Percentiles rank a stretch among this genome's conserved stretches.
phyloP scores from a whole-genome alignment of 2,113 vertebrate genomes.

The Hemibagrus wyckioides region DNA sequence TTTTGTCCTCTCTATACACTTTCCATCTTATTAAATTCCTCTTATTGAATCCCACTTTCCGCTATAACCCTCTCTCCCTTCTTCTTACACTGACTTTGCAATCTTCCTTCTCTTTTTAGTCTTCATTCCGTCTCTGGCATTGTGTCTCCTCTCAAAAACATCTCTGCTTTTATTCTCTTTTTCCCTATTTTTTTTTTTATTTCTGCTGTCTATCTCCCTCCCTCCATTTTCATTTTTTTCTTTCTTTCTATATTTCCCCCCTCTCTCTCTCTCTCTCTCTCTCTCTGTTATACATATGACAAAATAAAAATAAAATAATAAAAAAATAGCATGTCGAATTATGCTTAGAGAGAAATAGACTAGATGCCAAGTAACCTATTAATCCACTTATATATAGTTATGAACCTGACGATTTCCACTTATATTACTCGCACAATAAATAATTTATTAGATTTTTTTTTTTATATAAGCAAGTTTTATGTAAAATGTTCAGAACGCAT shows the following conservation, averaged over 20 bases:
- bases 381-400: not conserved
- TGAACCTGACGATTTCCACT: not conserved
- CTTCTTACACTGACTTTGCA: not conserved
- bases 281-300: not conserved
- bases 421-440: not conserved
- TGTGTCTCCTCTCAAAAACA: not conserved
- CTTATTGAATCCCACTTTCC: not conserved
- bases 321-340: not conserved
- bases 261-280: not conserved
- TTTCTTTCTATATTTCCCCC: not conserved
- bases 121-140: not conserved
- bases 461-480: conserved; percentile 12
- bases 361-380: not conserved
- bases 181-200: not conserved
- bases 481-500: not conserved
- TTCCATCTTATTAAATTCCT: not conserved
- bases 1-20: not conserved
- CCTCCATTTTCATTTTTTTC: not conserved
- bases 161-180: not conserved
- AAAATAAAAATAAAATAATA: not conserved
- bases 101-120: not conserved
- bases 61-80: not conserved
- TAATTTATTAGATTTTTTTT: not conserved
- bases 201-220: not conserved
- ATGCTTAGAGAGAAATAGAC: not conserved